These are phyloP conservation scores for Macquaria ambigua DNA, from an alignment of 2,113 vertebrate species.

Conservation along the genomic window DNA sequence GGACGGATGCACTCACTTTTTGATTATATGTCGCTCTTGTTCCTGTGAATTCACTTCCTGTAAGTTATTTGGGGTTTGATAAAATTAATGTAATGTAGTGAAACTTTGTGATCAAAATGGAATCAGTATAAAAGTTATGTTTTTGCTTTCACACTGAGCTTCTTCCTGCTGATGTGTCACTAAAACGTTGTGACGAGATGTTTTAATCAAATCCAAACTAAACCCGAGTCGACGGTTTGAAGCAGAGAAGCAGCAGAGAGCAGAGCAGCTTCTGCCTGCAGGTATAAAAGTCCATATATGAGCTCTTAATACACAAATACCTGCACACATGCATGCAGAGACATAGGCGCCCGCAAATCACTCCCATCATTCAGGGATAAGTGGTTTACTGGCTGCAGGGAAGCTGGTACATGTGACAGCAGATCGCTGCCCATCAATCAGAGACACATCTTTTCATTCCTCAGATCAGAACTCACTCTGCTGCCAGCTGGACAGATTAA, in stretches of 20 bases:
- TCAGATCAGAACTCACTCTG: background rate
- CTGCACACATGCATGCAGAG: slow-evolving; percentile 10
- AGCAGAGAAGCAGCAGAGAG: background rate
- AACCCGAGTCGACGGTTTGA: background rate
- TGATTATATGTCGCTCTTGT: no score
- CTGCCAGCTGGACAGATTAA: background rate
- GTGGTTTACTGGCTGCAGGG: slow-evolving; percentile 9
- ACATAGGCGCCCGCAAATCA: slow-evolving; percentile 7
- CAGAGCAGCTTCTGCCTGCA: background rate
- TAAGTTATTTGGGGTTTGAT: no score
- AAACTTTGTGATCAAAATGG: no score
- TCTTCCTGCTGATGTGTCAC: background rate
- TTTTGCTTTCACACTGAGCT: background rate
- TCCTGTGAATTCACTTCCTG: no score
- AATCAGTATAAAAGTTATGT: no score
- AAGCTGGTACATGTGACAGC: slow-evolving; percentile 5
- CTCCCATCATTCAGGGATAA: background rate
- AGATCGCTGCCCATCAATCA: slow-evolving; percentile 10
- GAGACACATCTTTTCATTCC: background rate
- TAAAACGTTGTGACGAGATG: background rate
- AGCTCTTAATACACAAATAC: background rate
- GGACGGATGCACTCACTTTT: no score
- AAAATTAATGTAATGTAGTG: no score
- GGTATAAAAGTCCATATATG: background rate
- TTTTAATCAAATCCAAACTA: background rate